Evolutionary conservation across 2,888 invertebrate species (phyloP), one percentile per base, ranked within the genome.

Genomic region (Cryptosula pallasiana): DNA sequence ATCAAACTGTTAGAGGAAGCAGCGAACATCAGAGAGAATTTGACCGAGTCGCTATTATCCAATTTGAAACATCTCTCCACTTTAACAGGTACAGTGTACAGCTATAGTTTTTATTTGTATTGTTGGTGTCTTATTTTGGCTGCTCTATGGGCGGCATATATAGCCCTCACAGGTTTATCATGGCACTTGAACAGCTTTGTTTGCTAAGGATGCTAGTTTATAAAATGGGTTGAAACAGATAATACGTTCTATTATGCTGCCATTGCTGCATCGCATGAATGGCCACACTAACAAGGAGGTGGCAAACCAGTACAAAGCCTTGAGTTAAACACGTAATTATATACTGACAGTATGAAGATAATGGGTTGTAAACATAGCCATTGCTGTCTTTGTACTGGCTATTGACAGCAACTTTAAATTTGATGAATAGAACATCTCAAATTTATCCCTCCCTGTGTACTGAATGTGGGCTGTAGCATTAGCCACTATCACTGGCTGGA

Each of bases 371-470:
- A 32, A 27, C 63, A 32, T 63, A n/a, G 27, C 32, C 9, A 32
- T 63, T 63, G 63, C 63, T 63, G 63, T 63, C 63, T 29, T 63
- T 63, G 63, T 25, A 34, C 27, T 32, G 63, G 63, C 32, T 32
- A 32, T 63, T 63, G 63, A 63, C 55, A 55, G 55, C 55, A 13
- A n/a, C 45, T 45, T 45, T 45, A 20, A 45, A 45, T 45, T 45
- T 45, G 9, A 13, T 45, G 45, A 45, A 45, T 45, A 45, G 45
- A 45, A 45, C 45, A 45, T 45, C 45, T 45, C 45, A 20, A 45
- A 45, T 45, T 5, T n/a, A n/a, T n/a, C n/a, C n/a, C n/a, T n/a
- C n/a, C n/a, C n/a, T n/a, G n/a, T n/a, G n/a, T n/a, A n/a, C n/a
- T n/a, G n/a, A n/a, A n/a, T n/a, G n/a, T n/a, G n/a, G n/a, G n/a